Conservation (phyloP, 92 coral and sea anemone species). For the Parazoanthus atlanticus region DNA sequence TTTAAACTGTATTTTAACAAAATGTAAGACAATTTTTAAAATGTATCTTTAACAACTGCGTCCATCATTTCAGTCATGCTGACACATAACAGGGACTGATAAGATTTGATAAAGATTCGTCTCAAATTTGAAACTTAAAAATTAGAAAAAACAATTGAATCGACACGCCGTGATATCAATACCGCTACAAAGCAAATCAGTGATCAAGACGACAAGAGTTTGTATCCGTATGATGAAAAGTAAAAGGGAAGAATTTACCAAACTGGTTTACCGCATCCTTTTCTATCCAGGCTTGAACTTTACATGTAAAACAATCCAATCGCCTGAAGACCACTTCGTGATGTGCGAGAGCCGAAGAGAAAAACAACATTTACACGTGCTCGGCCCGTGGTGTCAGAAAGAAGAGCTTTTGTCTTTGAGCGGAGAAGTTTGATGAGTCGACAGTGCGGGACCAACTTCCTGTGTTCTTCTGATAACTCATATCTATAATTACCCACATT, state of each 20-base stretch:
- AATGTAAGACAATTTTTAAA: too few relatives aligned
- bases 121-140: neutral
- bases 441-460: neutral
- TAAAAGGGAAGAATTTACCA: neutral
- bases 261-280: neutral
- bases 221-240: neutral
- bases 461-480: neutral
- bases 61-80: neutral
- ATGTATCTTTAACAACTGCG: too few relatives aligned
- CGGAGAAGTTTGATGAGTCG: neutral
- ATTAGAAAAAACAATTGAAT: neutral
- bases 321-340: neutral
- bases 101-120: neutral
- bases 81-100: neutral
- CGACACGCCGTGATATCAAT: neutral
- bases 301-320: neutral
- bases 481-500: slow-evolving; percentile 20
- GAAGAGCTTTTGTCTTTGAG: neutral
- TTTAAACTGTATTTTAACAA: too few relatives aligned
- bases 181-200: neutral
- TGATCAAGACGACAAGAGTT: too few relatives aligned
- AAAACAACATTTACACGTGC: slow-evolving; percentile 18
- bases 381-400: neutral
- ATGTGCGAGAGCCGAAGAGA: neutral
- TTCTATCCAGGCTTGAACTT: neutral